Conservation (phyloP, 92 coral and sea anemone genomes). For the Hydrozoanthus gracilis region DNA sequence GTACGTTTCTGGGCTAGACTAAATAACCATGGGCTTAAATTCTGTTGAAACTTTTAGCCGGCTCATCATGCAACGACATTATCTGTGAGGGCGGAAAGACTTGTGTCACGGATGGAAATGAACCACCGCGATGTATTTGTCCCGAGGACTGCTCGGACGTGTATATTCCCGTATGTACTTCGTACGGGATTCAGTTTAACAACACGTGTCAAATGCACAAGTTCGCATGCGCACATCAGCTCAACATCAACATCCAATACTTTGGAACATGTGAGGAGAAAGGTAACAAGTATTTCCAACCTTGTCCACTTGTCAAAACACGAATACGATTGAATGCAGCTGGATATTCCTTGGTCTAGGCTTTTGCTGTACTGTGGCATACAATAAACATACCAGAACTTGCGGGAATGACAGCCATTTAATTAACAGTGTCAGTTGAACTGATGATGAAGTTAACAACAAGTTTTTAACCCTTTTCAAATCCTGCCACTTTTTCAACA, state of each 20-base stretch:
- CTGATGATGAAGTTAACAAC: too few species aligned
- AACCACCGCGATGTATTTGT: constrained; percentile 31
- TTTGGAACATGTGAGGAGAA: constrained; percentile 17
- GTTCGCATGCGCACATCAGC: constrained; percentile 39
- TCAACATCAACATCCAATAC: constrained; percentile 20
- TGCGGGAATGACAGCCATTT: too few species aligned
- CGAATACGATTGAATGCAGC: too few species aligned
- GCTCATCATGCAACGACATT: constrained; percentile 3
- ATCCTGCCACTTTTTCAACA: too few species aligned
- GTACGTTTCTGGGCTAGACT: not conserved
- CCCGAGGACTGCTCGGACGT: constrained; percentile 50
- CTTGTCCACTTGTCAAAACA: too few species aligned
- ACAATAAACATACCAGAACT: too few species aligned
- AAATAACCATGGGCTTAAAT: not conserved
- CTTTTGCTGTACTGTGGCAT: too few species aligned
- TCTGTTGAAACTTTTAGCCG: not conserved
- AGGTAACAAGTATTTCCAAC: not conserved
- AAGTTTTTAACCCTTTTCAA: too few species aligned
- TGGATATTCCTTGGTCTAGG: too few species aligned
- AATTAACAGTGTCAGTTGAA: too few species aligned
- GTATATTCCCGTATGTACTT: constrained; percentile 20
- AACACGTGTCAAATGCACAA: constrained; percentile 47
- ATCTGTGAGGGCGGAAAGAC: constrained; percentile 37
- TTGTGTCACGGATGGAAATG: constrained; percentile 19
- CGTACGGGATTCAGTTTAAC: constrained; percentile 46